Evolutionary conservation across 2,113 vertebrate species (phyloP), one percentile per base, ranked within the genome.

Genomic region (Anguilla japonica): DNA sequence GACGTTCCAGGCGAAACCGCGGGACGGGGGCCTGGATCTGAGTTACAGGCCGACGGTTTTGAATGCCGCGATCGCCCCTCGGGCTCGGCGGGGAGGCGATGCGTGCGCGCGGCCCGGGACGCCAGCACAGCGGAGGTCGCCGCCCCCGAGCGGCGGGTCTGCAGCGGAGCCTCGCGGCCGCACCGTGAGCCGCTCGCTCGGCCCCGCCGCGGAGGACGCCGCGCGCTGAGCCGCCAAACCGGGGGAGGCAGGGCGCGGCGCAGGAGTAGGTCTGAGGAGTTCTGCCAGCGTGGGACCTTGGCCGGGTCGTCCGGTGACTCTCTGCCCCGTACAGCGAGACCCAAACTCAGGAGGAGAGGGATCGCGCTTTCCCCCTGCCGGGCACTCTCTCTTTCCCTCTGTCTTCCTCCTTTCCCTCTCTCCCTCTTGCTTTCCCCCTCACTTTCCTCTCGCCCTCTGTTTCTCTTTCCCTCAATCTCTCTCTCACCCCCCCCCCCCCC

Each of bases 351-450:
- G 57, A 60, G 18, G 13, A 60, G 57, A 60, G 57, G 57, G 3
- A 60, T 60, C 57, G 15, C 57, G 18, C 57, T 60, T 60, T 11
- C n/a, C 22, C 5, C 63, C 63, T 63, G 22, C 20, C 63, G 3
- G 22, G 20, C 63, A 20, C 63, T n/a, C 63, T 71, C 63, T 71
- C 34, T 34, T 20, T 60, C 57, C 18, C 57, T 60, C 57, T 60
- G 2, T 8, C 57, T 60, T 20, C 14, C 15, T 60, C 57, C 57
- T 60, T 60, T 60, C 40, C 26, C 15, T 85, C 56, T 60, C 20
- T 56, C 14, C 53, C 34, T 41, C 46, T 29, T 81, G 43, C 39
- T 60, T 18, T 46, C 46, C 79, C 63, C 63, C 87, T 90, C 50
- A 86, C 53, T 82, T 34, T 34, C 34, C 56, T 85, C 39, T 84